Base-by-base conservation (phyloP, 2,888 invertebrate species). In the Tigriopus californicus region DNA sequence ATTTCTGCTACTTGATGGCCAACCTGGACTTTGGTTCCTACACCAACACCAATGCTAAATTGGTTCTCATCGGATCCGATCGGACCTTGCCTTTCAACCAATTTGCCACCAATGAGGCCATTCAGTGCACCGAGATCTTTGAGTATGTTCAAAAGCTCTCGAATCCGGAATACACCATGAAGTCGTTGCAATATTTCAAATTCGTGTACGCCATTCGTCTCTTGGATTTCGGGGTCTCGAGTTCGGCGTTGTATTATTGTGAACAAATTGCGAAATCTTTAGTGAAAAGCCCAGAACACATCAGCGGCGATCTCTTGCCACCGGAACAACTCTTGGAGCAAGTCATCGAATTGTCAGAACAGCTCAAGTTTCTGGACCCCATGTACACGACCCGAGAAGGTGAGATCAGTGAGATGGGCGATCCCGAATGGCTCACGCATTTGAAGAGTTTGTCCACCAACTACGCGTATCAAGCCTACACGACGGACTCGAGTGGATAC, bases 1-100 rank as follows among this genome's bases (percentile, higher is more conserved):
- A 97, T 71, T 91, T 97, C 73, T 95, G 94, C 72, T 95, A 94
- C 75, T 74, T 98, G 66, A 81, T 91, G 73, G 90, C 84, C 1
- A 83, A 85, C 66, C 77, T 79, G 62, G 77, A 75, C 55, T 76
- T 80, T 70, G 74, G 76, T 24, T 70, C 66, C 71, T 81, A 67
- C 73, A 64, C 74, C 70, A 64, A 69, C 69, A 67, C 76, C 70
- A 67, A 71, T 6, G 75, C 78, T 2, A 87, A 87, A 67, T 75
- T 91, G 62, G 80, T 88, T 57, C 77, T 94, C 52, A 77, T 94
- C 63, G 44, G 52, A n/a, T n/a, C 40, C 18, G 33, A 33, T 41
- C 18, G 56, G 13, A 51, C 40, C 33, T 41, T 54, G 10, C 47
- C 42, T 2, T 58, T 61, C 48, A 24, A 69, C 18, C 77, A 79